Evolutionary conservation across 1,140 invertebrate species (phyloP).

Genomic region (Lepidotrigona ventralis): DNA sequence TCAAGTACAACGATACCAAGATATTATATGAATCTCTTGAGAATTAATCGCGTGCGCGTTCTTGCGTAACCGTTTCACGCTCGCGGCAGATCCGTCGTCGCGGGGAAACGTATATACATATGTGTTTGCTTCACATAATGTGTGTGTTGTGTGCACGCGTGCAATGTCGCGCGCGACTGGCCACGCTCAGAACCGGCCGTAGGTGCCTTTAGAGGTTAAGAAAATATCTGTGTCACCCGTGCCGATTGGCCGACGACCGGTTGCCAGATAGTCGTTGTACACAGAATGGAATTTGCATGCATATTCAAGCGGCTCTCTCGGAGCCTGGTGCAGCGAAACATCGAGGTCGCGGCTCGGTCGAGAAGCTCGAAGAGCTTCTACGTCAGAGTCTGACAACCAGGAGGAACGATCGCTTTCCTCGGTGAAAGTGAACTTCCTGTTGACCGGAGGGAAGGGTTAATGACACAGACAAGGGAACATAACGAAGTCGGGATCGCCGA

Average conservation of each 20-base stretch:
- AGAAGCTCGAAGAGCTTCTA: neutral
- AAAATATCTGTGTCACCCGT: slow-evolving; percentile 70
- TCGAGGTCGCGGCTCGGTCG: slow-evolving; percentile 40
- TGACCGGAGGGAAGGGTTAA: too few relatives aligned
- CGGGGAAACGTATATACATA: too few relatives aligned
- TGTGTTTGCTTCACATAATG: too few relatives aligned
- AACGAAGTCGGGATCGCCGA: too few relatives aligned
- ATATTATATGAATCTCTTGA: neutral
- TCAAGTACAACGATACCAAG: neutral
- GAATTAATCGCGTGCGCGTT: neutral
- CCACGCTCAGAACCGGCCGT: slow-evolving; percentile 25
- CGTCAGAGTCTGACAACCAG: neutral
- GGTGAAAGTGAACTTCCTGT: slow-evolving; percentile 43
- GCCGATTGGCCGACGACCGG: slow-evolving; percentile 57
- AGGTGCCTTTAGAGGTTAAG: slow-evolving; percentile 64
- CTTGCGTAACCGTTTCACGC: slow-evolving; percentile 48
- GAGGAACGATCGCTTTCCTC: slow-evolving; percentile 45
- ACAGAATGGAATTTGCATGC: slow-evolving; percentile 74
- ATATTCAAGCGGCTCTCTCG: slow-evolving; percentile 64
- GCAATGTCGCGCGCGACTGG: neutral
- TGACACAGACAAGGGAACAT: too few relatives aligned
- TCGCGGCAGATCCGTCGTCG: slow-evolving; percentile 9
- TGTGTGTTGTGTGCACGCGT: neutral
- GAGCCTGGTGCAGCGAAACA: slow-evolving; percentile 45
- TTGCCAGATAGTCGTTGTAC: slow-evolving; percentile 66